Evolutionary conservation across 2,888 invertebrate species (phyloP), one percentile per base, ranked within the genome.

Genomic region (Mimachlamys varia): DNA sequence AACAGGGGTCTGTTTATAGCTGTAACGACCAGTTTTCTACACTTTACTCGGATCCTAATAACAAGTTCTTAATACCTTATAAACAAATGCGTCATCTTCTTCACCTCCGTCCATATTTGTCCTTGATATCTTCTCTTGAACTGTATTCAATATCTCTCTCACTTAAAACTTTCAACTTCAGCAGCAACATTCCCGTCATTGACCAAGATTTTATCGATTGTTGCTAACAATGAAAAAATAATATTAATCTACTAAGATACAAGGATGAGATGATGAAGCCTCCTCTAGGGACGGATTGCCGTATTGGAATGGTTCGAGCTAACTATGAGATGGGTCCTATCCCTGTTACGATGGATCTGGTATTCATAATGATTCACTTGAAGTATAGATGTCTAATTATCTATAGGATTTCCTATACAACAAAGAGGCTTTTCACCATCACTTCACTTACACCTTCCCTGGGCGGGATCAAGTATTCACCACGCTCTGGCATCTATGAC

Each of bases 401-500:
- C 76, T 33, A 7, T 27, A 76, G 27, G 76, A 76, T 76, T 76
- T 76, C 19, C 27, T 27, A 76, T 76, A 22, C 27, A 27, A 33
- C 76, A 76, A 22, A 27, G 33, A 33, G 22, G 19, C 33, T 17
- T 12, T 27, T 76, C 76, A 76, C 33, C 33, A 27, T 76, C 33
- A 76, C 76, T 76, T 76, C 27, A 76, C 27, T 76, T 33, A 76
- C 19, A 12, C 19, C 33, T 27, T 76, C 33, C 2, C 27, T 76
- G 76, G 76, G 76, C 33, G 76, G 76, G 76, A 76, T 76, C 76
- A 76, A 33, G 33, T 76, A 76, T 76, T 76, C 33, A 12, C 33
- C 0, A 33, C 33, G 33, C 27, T 22, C 5, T 33, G 27, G 76
- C 27, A 27, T 76, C 33, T 27, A 76, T 27, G 76, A 76, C 76